Percentiles rank a stretch among this genome's conserved stretches.
These are phyloP conservation scores for Drosophila prostipennis DNA, from an alignment of 2,888 invertebrate genomes.

Conservation along the genomic window DNA sequence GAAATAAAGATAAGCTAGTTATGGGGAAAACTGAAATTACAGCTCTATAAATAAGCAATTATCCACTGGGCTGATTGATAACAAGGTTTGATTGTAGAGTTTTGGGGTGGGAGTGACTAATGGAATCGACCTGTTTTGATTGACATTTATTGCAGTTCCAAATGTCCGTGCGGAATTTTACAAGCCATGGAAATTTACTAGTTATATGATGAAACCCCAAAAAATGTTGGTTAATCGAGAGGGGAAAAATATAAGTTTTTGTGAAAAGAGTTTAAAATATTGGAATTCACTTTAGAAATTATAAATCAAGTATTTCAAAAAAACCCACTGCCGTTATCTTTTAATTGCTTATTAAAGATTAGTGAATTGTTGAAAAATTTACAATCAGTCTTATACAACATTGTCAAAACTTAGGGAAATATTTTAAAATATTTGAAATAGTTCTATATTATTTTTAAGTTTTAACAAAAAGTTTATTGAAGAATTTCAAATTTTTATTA, in stretches of 20 bases:
- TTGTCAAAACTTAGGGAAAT: no score
- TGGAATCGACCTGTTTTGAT: conserved; percentile 18
- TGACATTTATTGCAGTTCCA: conserved; percentile 4
- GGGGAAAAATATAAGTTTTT: no score
- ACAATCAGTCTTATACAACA: not conserved
- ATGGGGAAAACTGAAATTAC: conserved; percentile 24
- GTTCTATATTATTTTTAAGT: no score
- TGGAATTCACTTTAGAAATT: not conserved
- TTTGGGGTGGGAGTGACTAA: not conserved
- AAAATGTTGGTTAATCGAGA: not conserved
- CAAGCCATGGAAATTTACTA: conserved; percentile 8
- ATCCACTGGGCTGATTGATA: conserved; percentile 17
- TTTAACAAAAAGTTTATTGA: no score
- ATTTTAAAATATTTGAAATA: no score
- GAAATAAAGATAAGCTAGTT: conserved; percentile 60
- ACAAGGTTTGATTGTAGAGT: conserved; percentile 9
- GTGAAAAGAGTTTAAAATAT: not conserved
- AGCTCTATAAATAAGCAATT: conserved; percentile 42
- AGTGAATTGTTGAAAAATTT: not conserved
- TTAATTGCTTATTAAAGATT: not conserved
- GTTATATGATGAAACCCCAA: no score
- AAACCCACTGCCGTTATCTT: not conserved
- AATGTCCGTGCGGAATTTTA: conserved; percentile 13
- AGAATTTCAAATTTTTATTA: no score
- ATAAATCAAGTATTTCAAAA: not conserved